These are phyloP conservation scores for Oxygymnocypris stewartii DNA, from an alignment of 2,113 vertebrate species.

Conservation along the genomic window DNA sequence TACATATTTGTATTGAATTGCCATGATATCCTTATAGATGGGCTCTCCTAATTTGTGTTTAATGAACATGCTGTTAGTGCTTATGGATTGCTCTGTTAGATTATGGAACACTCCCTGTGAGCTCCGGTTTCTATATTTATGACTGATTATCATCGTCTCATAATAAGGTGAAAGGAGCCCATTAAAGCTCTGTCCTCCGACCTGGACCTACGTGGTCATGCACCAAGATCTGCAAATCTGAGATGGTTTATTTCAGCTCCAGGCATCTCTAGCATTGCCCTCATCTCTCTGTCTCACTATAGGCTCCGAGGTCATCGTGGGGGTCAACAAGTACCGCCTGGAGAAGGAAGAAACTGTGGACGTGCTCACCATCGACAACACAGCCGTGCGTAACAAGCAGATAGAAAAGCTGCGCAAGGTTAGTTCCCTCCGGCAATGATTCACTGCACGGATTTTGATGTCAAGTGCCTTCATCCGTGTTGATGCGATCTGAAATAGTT, in stretches of 20 bases:
- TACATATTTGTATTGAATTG: too few relatives aligned
- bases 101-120: background rate
- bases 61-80: background rate
- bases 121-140: background rate
- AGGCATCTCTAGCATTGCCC: background rate
- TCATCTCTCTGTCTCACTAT: background rate
- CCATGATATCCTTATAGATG: background rate
- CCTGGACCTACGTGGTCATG: background rate
- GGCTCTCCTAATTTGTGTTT: background rate
- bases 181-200: background rate
- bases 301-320: constrained; percentile 96
- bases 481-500: background rate
- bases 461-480: background rate
- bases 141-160: background rate
- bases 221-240: background rate
- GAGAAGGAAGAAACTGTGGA: constrained; percentile 92
- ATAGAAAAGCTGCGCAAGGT: constrained; percentile 94
- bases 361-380: constrained; percentile 94
- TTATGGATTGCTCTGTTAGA: too few relatives aligned
- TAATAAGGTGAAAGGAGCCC: background rate
- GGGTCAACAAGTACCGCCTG: constrained; percentile 95
- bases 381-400: constrained; percentile 86
- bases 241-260: too few relatives aligned
- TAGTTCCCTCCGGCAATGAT: constrained; percentile 46
- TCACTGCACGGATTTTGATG: background rate